phyloP scores from a whole-genome alignment of 2,113 vertebrate species.

The Jaculus jaculus region DNA sequence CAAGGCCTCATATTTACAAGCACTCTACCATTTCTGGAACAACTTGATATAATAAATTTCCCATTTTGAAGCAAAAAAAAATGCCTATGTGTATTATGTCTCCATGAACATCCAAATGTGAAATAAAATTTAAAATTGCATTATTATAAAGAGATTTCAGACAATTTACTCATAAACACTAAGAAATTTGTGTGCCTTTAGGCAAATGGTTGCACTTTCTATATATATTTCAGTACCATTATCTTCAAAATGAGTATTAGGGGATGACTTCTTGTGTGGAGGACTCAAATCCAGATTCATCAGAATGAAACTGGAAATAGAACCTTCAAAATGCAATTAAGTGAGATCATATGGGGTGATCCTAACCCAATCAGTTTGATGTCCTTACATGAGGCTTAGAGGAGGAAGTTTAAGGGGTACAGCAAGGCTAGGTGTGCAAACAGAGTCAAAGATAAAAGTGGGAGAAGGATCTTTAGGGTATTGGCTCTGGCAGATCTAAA shows the following conservation, averaged over 20 bases:
- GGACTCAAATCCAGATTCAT: background rate
- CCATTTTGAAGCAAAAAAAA: background rate
- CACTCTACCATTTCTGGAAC: no score
- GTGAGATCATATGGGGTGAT: rapidly evolving
- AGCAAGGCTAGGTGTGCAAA: no score
- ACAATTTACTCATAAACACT: background rate
- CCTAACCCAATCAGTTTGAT: background rate
- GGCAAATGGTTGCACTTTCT: no score
- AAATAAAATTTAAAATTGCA: background rate
- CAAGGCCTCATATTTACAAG: no score
- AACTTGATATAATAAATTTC: background rate
- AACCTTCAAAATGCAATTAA: background rate
- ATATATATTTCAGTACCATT: background rate
- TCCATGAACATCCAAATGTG: background rate
- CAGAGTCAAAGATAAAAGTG: background rate
- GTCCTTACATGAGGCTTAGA: background rate
- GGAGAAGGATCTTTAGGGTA: background rate
- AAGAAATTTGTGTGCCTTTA: background rate
- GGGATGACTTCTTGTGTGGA: rapidly evolving
- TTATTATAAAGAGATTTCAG: no score
- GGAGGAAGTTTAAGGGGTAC: background rate
- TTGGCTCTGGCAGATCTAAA: background rate
- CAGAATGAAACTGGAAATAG: background rate
- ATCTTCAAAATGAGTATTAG: background rate
- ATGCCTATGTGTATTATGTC: background rate